These are phyloP conservation scores for Gryllus longicercus DNA, from an alignment of 2,888 invertebrate genomes.

Conservation along the genomic window DNA sequence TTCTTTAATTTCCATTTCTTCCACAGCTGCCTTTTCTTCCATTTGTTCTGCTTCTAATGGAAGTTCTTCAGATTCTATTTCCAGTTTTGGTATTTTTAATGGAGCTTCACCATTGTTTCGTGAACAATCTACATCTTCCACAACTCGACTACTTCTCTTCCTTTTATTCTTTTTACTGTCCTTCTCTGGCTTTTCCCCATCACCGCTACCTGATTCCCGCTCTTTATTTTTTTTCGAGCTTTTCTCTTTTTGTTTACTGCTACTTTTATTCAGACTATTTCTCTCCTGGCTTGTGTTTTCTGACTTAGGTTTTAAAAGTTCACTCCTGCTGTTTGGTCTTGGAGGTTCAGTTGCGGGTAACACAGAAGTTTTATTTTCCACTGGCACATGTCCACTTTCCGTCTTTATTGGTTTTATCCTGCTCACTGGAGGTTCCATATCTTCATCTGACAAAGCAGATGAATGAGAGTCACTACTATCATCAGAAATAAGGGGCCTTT, in stretches of 20 bases:
- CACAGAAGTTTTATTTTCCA: constrained; percentile 2
- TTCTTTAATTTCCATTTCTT: constrained; percentile 22
- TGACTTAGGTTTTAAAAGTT: constrained; percentile 27
- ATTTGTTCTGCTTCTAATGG: constrained; percentile 24
- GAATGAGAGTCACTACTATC: constrained; percentile 32
- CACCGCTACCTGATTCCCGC: constrained; percentile 34
- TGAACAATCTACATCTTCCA: constrained; percentile 29
- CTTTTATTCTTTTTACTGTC: constrained; percentile 38
- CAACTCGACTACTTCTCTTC: constrained; percentile 38
- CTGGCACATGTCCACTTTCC: background rate
- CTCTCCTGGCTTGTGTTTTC: constrained; percentile 28
- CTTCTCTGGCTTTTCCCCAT: constrained; percentile 35
- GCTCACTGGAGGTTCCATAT: constrained; percentile 31
- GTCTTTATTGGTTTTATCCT: background rate
- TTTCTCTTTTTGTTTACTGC: constrained; percentile 37
- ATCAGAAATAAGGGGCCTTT: constrained; percentile 36
- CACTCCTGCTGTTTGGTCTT: constrained; percentile 23
- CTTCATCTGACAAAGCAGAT: constrained; percentile 37
- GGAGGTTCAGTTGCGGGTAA: constrained; percentile 11
- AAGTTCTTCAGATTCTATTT: constrained; percentile 24
- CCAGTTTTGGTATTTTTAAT: constrained; percentile 31
- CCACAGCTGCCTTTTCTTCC: constrained; percentile 18
- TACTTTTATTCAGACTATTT: constrained; percentile 32
- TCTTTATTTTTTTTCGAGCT: constrained; percentile 37
- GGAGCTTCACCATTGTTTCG: constrained; percentile 24